These are phyloP conservation scores for Cherax destructor DNA, from an alignment of 1,140 invertebrate species.

Conservation along the genomic window DNA sequence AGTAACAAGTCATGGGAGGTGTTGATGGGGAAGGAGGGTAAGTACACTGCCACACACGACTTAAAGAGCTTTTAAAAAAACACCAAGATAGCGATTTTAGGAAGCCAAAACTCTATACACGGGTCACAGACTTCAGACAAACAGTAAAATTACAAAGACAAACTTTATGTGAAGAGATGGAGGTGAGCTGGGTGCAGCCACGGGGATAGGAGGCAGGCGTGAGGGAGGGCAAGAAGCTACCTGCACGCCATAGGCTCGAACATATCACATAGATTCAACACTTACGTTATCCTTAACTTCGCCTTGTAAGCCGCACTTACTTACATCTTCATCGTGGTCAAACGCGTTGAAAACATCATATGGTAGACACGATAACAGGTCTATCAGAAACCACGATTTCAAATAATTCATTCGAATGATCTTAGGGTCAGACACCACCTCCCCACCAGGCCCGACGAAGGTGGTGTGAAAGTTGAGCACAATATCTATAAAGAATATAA, in stretches of 20 bases:
- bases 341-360: slow-evolving; percentile 99
- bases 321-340: slow-evolving; percentile 98
- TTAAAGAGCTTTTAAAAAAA: too few species aligned
- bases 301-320: slow-evolving; percentile 75
- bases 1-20: too few species aligned
- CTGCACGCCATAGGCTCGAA: slow-evolving; percentile 1
- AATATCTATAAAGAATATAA: slow-evolving; percentile 99
- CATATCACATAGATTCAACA: slow-evolving; percentile 34
- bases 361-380: slow-evolving; percentile 98
- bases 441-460: slow-evolving; percentile 98
- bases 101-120: too few species aligned
- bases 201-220: neutral
- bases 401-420: slow-evolving; percentile 99
- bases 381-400: slow-evolving; percentile 99
- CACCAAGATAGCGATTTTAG: too few species aligned
- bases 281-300: slow-evolving; percentile 74
- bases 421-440: slow-evolving; percentile 98
- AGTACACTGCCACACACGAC: too few species aligned
- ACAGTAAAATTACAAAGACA: neutral
- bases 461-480: slow-evolving; percentile 99
- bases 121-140: too few species aligned
- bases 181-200: neutral
- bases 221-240: neutral
- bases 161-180: neutral
- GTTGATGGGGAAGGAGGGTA: too few species aligned